phyloP scores from a whole-genome alignment of 2,113 vertebrate species.

The Leptobrachium leishanense region DNA sequence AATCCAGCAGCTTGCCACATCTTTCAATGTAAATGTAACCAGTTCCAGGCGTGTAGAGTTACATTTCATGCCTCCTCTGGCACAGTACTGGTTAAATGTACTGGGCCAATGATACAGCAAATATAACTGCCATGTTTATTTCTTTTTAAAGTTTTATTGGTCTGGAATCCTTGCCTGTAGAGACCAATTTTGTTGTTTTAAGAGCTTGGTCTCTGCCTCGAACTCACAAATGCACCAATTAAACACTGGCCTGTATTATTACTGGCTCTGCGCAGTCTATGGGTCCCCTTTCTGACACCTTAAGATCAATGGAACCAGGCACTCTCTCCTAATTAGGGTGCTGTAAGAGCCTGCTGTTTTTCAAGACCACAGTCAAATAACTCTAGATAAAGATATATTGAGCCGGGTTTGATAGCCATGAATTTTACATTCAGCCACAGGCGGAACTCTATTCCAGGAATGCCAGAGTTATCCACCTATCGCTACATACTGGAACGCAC shows the following conservation, averaged over 20 bases:
- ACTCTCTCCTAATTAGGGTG: too few relatives aligned
- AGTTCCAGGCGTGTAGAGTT: too few relatives aligned
- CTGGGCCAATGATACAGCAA: background rate
- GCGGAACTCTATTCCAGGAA: too few relatives aligned
- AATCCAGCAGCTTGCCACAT: background rate
- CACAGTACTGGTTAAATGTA: background rate
- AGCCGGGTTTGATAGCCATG: too few relatives aligned
- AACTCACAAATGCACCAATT: background rate
- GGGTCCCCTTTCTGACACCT: background rate
- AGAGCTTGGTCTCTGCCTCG: background rate
- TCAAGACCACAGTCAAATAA: too few relatives aligned
- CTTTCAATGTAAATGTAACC: background rate
- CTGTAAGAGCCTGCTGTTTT: too few relatives aligned
- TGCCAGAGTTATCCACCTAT: too few relatives aligned
- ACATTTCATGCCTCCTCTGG: background rate
- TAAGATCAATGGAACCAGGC: background rate
- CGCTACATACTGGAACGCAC: too few relatives aligned
- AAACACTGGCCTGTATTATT: background rate
- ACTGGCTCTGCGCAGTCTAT: background rate
- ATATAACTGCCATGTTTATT: background rate
- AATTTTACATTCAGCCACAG: too few relatives aligned
- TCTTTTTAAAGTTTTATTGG: constrained; percentile 2
- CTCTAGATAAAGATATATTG: too few relatives aligned
- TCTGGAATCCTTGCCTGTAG: background rate
- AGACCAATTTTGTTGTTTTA: background rate